These are phyloP conservation scores for Eriosoma lanigerum DNA, from an alignment of 1,140 invertebrate species.

Conservation along the genomic window DNA sequence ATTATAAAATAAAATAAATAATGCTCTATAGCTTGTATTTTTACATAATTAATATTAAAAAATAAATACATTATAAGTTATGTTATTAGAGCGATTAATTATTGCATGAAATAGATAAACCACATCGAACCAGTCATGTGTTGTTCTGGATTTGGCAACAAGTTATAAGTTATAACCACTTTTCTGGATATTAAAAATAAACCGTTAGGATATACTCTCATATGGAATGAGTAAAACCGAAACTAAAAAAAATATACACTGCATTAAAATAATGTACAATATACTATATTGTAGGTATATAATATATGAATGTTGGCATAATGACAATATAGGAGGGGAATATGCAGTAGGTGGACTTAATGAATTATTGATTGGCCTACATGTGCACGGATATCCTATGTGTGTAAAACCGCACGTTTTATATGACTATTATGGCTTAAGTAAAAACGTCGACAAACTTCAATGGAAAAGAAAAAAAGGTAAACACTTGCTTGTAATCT, in stretches of 20 bases:
- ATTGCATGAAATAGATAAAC: not conserved
- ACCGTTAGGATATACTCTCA: conserved; percentile 16
- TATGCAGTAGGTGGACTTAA: conserved; percentile 40
- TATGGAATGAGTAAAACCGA: conserved; percentile 10
- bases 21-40: no score
- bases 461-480: conserved; percentile 16
- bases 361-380: conserved; percentile 50
- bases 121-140: not conserved
- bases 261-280: conserved; percentile 19
- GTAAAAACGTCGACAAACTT: conserved; percentile 13
- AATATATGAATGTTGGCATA: conserved; percentile 40
- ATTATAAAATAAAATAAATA: not conserved
- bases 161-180: conserved; percentile 20
- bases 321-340: conserved; percentile 31
- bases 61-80: not conserved
- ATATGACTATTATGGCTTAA: not conserved
- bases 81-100: not conserved
- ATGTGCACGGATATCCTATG: conserved; percentile 19
- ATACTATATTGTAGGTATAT: no score
- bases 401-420: no score
- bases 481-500: conserved; percentile 12
- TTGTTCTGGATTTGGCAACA: conserved; percentile 34
- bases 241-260: conserved; percentile 30
- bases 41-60: not conserved
- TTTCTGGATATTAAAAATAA: conserved; percentile 37